These are phyloP conservation scores for Stratiomys singularior DNA, from an alignment of 2,888 invertebrate species.

Conservation along the genomic window DNA sequence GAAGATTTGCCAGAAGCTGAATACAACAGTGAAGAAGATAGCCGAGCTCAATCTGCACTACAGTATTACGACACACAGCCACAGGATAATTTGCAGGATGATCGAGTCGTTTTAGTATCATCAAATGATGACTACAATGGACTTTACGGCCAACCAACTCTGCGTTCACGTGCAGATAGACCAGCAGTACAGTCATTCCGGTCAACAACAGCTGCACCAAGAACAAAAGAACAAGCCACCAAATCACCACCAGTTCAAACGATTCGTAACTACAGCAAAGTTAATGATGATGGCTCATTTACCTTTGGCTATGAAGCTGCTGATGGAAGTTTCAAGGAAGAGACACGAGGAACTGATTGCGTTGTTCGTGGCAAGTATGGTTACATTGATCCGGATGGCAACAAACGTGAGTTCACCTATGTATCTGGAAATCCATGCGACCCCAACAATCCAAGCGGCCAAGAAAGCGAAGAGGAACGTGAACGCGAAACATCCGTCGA, in stretches of 20 bases:
- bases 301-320: slow-evolving; percentile 79
- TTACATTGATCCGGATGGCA: slow-evolving; percentile 86
- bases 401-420: slow-evolving; percentile 86
- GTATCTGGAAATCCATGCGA: slow-evolving; percentile 88
- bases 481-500: slow-evolving; percentile 66
- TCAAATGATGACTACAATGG: slow-evolving; percentile 66
- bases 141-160: slow-evolving; percentile 64
- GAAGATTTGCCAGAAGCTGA: slow-evolving; percentile 58
- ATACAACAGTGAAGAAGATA: slow-evolving; percentile 65
- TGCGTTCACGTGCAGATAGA: slow-evolving; percentile 53
- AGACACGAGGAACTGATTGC: slow-evolving; percentile 85
- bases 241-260: slow-evolving; percentile 84
- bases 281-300: slow-evolving; percentile 72
- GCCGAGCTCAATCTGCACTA: slow-evolving; percentile 61
- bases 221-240: slow-evolving; percentile 69
- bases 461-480: slow-evolving; percentile 68
- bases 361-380: slow-evolving; percentile 89
- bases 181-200: slow-evolving; percentile 50
- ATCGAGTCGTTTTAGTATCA: slow-evolving; percentile 63
- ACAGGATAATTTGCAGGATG: slow-evolving; percentile 56
- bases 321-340: slow-evolving; percentile 87
- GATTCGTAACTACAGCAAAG: slow-evolving; percentile 83
- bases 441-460: slow-evolving; percentile 80
- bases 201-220: slow-evolving; percentile 58
- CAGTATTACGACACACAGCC: slow-evolving; percentile 64